Evolutionary conservation across 2,888 invertebrate species (phyloP), one percentile per base, ranked within the genome.

Genomic region (Mythimna impura): DNA sequence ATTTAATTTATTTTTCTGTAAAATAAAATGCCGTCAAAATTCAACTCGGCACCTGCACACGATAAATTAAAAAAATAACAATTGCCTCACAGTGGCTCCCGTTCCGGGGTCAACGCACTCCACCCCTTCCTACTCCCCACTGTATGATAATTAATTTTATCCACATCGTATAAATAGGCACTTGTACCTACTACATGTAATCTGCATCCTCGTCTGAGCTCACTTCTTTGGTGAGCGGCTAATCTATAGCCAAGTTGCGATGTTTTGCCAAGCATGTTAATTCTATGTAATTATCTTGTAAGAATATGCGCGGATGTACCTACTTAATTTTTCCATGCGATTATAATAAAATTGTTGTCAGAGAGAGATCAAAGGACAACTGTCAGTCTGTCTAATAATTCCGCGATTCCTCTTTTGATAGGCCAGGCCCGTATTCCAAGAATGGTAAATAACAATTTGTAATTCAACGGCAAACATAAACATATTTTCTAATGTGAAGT

Each of bases 131-230:
- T 87, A 82, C 81, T 84, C 83, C 82, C 87, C 82, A 86, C 83
- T 76, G 81, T 86, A 89, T 89, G 85, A 86, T 89, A 88, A 89
- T 89, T 89, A 87, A 88, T 82, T 87, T 81, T 82, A 89, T 84
- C 88, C 86, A 83, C 84, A 78, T 80, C 83, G 85, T 86, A 84
- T 85, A 82, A 79, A 85, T 82, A 83, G 82, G 76, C 76, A 84
- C 71, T 82, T 86, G 76, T 74, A 76, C 61, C 70, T 67, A 66
- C 62, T 71, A 69, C 68, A 54, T 65, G 76, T 71, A 85, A 86
- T 84, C 86, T 84, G 84, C 81, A 82, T 82, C 73, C 50, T 64
- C 61, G 66, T 63, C 57, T 63, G 65, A 52, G 57, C 75, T 71
- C 66, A 63, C 64, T 83, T 71, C 65, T 74, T 78, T 65, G 62